These are phyloP conservation scores for Spilogale gracilis DNA, from an alignment of 2,113 vertebrate species.

Conservation along the genomic window DNA sequence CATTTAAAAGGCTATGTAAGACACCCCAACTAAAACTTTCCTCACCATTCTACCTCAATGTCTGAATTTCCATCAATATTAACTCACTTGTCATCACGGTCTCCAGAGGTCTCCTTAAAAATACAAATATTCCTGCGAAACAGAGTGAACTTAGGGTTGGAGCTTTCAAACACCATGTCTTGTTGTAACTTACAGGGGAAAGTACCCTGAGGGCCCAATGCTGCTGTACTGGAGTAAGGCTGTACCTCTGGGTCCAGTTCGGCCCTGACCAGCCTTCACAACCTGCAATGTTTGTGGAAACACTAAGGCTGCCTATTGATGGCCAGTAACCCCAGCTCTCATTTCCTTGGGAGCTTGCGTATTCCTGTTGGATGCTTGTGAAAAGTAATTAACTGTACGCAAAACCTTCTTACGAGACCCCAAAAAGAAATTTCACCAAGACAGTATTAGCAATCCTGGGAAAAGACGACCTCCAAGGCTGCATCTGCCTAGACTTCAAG, in stretches of 20 bases:
- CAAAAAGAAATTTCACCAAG: constrained; percentile 38
- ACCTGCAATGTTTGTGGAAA: neutral
- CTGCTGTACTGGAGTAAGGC: neutral
- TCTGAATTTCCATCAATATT: constrained; percentile 3
- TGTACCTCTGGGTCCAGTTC: neutral
- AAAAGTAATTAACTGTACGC: neutral
- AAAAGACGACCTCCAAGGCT: neutral
- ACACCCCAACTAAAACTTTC: neutral
- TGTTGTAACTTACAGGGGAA: neutral
- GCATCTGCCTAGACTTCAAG: neutral
- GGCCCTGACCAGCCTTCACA: neutral
- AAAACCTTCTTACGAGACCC: neutral
- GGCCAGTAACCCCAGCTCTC: neutral
- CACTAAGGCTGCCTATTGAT: neutral
- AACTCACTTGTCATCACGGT: neutral
- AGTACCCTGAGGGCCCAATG: neutral
- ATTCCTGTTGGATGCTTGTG: neutral
- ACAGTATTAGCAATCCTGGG: neutral
- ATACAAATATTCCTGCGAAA: neutral
- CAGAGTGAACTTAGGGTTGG: neutral
- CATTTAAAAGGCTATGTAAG: neutral
- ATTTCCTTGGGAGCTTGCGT: neutral
- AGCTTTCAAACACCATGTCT: neutral
- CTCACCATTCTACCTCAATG: neutral
- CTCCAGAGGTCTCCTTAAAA: neutral